Evolutionary conservation across 2,113 vertebrate genomes (phyloP), one percentile per base, ranked within the genome.

Genomic region (Gulo gulo): DNA sequence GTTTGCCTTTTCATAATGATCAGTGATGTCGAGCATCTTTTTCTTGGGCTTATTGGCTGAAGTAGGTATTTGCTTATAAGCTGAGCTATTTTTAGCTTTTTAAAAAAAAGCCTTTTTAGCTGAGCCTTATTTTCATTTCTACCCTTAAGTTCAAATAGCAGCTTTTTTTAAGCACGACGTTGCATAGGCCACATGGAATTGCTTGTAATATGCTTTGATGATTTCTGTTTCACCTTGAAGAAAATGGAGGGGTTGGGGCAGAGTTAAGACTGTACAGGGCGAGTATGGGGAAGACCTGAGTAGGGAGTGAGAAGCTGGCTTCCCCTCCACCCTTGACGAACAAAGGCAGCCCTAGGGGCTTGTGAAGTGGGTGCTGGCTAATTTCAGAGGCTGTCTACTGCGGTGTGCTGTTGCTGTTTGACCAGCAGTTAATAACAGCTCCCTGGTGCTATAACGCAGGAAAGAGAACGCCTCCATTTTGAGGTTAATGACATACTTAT

Each of bases 401-500:
- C 5, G 1, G 1, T 80, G 45, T 73, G 34, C 36, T 63, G 8
- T 82, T 88, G 55, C 47, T 63, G 0, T 85, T 80, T 92, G 61
- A 59, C 29, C 39, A 15, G 3, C 16, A 63, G 21, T 69, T 67
- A 69, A 7, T 87, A 83, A 87, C 31, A 4, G 36, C 73, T 88
- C 65, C 34, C 34, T 42, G 36, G 20, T 79, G 65, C 47, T 88
- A 15, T 59, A 34, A 10, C 20, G 16, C 23, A 36, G 42, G 4
- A 42, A 78, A 31, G 50, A 80, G n/a, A 82, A 23, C 13, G 36
- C 34, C 76, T 97, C 71, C 18, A 14, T 67, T 87, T 36, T 76
- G 31, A 91, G 36, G n/a, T 47, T 78, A 18, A 76, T 80, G 21
- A 97, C 94, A 71, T 90, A n/a, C 24, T 88, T 74, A 71, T 91